These are phyloP conservation scores for Tricholauxania praeusta DNA, from an alignment of 2,888 invertebrate genomes.

Conservation along the genomic window DNA sequence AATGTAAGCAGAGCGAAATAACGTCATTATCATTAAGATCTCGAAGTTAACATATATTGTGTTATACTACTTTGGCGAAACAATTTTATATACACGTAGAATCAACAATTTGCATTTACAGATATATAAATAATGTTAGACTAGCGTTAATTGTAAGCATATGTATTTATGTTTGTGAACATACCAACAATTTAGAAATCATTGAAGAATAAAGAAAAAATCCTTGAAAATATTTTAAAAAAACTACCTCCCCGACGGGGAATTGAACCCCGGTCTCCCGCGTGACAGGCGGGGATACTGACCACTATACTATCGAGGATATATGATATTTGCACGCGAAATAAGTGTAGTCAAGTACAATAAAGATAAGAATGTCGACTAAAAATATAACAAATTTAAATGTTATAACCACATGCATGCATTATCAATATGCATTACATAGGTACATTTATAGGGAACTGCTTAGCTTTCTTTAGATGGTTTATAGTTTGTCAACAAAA, in stretches of 20 bases:
- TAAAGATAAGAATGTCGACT: too few species aligned
- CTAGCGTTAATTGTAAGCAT: slow-evolving; percentile 4
- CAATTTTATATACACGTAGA: slow-evolving; percentile 7
- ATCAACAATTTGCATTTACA: slow-evolving; percentile 19
- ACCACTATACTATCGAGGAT: slow-evolving; percentile 66
- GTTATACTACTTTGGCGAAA: background rate
- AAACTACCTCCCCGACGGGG: slow-evolving; percentile 60
- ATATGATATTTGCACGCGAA: too few species aligned
- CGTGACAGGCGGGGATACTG: slow-evolving; percentile 66
- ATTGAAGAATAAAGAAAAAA: background rate
- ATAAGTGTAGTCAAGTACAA: too few species aligned
- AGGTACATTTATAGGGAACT: too few species aligned
- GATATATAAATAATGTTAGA: slow-evolving; percentile 5
- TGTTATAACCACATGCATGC: too few species aligned
- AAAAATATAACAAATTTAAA: too few species aligned
- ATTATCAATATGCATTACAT: too few species aligned
- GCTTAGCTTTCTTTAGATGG: too few species aligned
- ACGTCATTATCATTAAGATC: background rate
- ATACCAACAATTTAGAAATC: background rate
- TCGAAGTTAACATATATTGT: background rate
- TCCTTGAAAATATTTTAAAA: too few species aligned
- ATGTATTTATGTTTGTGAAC: slow-evolving; percentile 5
- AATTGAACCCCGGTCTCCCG: slow-evolving; percentile 67
- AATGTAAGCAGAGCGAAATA: background rate
- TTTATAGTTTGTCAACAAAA: too few species aligned